Evolutionary conservation across 2,888 invertebrate species (phyloP).

Genomic region (Hofmannophila pseudospretella): DNA sequence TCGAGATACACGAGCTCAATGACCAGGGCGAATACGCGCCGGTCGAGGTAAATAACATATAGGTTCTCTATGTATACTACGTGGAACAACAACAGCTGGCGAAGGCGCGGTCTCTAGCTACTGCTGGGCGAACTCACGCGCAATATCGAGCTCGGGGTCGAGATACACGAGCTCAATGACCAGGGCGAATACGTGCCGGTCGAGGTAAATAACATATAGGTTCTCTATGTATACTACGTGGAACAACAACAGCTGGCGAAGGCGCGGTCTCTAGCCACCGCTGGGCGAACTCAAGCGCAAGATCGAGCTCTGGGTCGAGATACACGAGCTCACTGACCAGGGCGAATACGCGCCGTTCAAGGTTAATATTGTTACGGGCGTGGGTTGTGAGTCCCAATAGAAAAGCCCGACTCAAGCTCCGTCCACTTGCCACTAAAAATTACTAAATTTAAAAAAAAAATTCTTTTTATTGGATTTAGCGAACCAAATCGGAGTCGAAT

Average conservation of each 20-base stretch:
- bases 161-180: constrained; percentile 98
- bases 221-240: no score
- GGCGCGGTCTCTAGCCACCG: constrained; percentile 93
- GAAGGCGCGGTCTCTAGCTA: constrained; percentile 93
- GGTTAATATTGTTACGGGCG: no score
- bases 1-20: constrained; percentile 97
- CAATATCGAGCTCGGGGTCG: constrained; percentile 96
- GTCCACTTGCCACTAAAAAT: no score
- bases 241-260: constrained; percentile 92
- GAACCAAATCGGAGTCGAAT: no score
- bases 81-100: constrained; percentile 91
- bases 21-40: constrained; percentile 98
- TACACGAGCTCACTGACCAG: constrained; percentile 97
- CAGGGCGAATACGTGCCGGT: constrained; percentile 98
- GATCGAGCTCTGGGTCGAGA: constrained; percentile 97
- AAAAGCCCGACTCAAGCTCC: no score
- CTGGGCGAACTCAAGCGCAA: constrained; percentile 97
- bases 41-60: constrained; percentile 91
- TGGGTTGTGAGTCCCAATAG: no score
- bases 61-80: no score
- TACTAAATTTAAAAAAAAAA: no score
- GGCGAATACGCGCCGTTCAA: constrained; percentile 98
- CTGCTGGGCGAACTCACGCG: constrained; percentile 97
- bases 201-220: constrained; percentile 87
- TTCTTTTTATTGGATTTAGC: no score